Evolutionary conservation across 2,888 invertebrate genomes (phyloP), one percentile per base, ranked within the genome.

Genomic region (Clanis bilineata): DNA sequence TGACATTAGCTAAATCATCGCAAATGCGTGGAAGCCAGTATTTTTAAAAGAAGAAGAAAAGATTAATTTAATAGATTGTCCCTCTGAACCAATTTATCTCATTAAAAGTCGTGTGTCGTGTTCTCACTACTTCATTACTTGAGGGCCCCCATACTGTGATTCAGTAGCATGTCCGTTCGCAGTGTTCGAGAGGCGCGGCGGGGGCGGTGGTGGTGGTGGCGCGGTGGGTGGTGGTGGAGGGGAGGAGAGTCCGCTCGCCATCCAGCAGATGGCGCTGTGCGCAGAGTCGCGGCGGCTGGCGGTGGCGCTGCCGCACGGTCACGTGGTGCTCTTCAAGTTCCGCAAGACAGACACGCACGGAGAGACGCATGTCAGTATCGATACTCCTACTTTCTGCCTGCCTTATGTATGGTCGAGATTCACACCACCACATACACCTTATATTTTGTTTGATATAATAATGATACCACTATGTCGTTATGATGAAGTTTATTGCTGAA

Each of bases 281-380:
- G 96, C 98, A 12, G 99, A 99, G 93, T 98, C 98, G 77, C 86
- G 93, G 60, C 91, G 94, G 41, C 94, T 99, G 76, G 96, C 96
- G 70, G 95, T 99, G 59, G 98, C 98, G 63, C 97, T 98, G 58
- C 96, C 97, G 62, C 96, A 97, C 79, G 96, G 97, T 67, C 98
- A 99, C 93, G 97, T 99, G 72, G 95, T 99, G 79, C 94, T 99
- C 63, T 99, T 98, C 94, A 97, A 97, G 88, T 99, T 98, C 93
- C 96, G 97, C 79, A 98, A 98, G 92, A 94, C 95, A 65, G 99
- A 99, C 87, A 95, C 95, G 72, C 95, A 94, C 79, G 95, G 95
- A 43, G 97, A 97, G 89, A 95, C 96, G 59, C 94, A 95, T 80
- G 97, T 97, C 68, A 86, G 93, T 87, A 15, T 55, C 23, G 0